Evolutionary conservation across 1,140 invertebrate species (phyloP), one percentile per base, ranked within the genome.

Genomic region (Teleopsis dalmanni): DNA sequence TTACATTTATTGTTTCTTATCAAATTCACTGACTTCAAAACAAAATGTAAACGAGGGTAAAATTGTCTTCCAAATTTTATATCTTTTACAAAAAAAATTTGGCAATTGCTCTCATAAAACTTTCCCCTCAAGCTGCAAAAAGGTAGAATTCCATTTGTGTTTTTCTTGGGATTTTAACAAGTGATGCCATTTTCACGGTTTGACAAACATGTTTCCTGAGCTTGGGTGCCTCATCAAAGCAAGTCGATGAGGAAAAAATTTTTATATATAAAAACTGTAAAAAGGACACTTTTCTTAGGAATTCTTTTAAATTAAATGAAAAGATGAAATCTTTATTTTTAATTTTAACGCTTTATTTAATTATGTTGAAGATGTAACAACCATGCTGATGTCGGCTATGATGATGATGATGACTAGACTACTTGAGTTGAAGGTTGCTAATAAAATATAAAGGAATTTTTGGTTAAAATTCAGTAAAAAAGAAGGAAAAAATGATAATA

Each of bases 301-400:
- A 42, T 42, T 18, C 26, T 27, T 19, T 29, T 18, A 43, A 19
- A 16, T 43, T 29, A 13, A 43, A 5, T 41, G 56, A 53, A 47
- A 44, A 49, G 51, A n/a, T n/a, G n/a, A n/a, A n/a, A n/a, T 56
- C 60, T 43, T 27, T 27, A 65, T 65, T 65, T 47, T 65, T 65
- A 65, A 65, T 65, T 65, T 65, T 62, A 65, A 62, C 62, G 62
- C 62, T 65, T 65, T 65, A 65, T 65, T 65, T 65, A 65, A 65
- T 65, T 65, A 65, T 65, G 62, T 48, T 36, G 9, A 41, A 40
- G 36, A 23, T 38, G 35, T 40, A 29, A 48, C 31, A 37, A 46
- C 35, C 29, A 46, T 19, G 31, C 33, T 7, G 43, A 16, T 36
- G 26, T 34, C 44, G 33, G 31, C n/a, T n/a, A n/a, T n/a, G n/a